Evolutionary conservation across 2,888 invertebrate genomes (phyloP).

Genomic region (Lordiphosa andalusiaca): DNA sequence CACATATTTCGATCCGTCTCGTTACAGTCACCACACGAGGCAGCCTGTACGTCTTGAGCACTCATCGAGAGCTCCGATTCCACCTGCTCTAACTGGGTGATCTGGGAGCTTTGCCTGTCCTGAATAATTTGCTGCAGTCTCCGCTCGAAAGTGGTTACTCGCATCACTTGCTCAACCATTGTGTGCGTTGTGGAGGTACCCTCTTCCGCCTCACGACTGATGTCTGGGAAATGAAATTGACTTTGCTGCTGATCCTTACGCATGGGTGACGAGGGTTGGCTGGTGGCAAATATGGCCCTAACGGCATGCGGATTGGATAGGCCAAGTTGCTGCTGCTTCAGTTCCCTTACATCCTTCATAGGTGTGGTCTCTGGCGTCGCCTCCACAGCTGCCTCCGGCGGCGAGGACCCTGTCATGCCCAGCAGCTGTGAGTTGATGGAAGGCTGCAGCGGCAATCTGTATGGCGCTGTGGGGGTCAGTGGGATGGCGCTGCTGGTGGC

Average conservation of each 20-base stretch:
- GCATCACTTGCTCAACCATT: slow-evolving; percentile 30
- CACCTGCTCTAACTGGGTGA: slow-evolving; percentile 51
- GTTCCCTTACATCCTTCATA: slow-evolving; percentile 83
- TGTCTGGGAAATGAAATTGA: slow-evolving; percentile 81
- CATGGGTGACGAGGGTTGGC: slow-evolving; percentile 87
- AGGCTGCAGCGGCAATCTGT: slow-evolving; percentile 80
- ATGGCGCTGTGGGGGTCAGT: slow-evolving; percentile 81
- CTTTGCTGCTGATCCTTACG: slow-evolving; percentile 83
- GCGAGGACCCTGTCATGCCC: slow-evolving; percentile 84
- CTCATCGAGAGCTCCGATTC: slow-evolving; percentile 27
- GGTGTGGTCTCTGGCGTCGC: slow-evolving; percentile 95
- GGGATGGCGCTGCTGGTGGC: slow-evolving; percentile 81
- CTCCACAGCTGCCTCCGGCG: slow-evolving; percentile 93
- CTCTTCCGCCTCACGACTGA: slow-evolving; percentile 33
- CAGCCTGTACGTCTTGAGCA: slow-evolving; percentile 29
- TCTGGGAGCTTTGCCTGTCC: slow-evolving; percentile 58
- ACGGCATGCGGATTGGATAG: slow-evolving; percentile 84
- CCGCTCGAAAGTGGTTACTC: slow-evolving; percentile 61
- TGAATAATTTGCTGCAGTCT: slow-evolving; percentile 65
- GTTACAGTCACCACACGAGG: slow-evolving; percentile 76
- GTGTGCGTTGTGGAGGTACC: slow-evolving; percentile 11
- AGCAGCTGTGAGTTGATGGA: slow-evolving; percentile 58
- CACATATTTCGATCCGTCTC: slow-evolving; percentile 82
- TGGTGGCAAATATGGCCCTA: slow-evolving; percentile 83
- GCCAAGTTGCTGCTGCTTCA: slow-evolving; percentile 60